These are phyloP conservation scores for Anas acuta DNA, from an alignment of 2,797 vertebrate species.

Conservation along the genomic window DNA sequence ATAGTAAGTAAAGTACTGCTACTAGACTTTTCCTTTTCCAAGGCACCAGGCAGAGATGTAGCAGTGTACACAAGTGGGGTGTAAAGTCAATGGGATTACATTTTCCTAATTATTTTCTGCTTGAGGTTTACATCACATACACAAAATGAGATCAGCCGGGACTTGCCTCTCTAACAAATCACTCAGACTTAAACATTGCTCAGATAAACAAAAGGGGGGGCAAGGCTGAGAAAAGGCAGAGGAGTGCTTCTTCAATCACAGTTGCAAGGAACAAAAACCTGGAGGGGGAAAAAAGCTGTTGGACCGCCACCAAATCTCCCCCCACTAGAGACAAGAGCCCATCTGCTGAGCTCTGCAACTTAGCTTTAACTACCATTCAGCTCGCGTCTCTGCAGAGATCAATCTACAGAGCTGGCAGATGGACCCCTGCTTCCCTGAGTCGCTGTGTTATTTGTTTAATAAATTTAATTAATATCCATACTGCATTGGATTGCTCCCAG, in stretches of 20 bases:
- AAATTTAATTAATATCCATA: conserved; percentile 94
- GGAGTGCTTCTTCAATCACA: conserved; percentile 80
- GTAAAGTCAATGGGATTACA: conserved; percentile 85
- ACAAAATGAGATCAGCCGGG: conserved; percentile 80
- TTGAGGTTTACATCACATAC: conserved; percentile 79
- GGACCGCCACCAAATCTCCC: conserved; percentile 86
- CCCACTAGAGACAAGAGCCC: conserved; percentile 86
- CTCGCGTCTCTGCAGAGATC: conserved; percentile 84
- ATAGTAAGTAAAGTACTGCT: conserved; percentile 8
- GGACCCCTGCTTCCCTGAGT: conserved; percentile 85
- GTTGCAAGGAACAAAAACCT: conserved; percentile 85
- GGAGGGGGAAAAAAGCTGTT: conserved; percentile 84
- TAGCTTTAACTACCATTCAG: conserved; percentile 84
- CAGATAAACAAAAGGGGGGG: conserved; percentile 80
- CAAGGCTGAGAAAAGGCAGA: conserved; percentile 82
- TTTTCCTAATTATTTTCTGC: conserved; percentile 85
- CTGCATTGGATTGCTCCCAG: conserved; percentile 83
- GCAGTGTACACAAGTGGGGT: conserved; percentile 74
- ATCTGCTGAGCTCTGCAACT: conserved; percentile 89
- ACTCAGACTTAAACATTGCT: conserved; percentile 84
- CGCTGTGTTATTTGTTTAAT: conserved; percentile 92
- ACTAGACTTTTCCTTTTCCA: conserved; percentile 35
- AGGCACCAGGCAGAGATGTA: conserved; percentile 61
- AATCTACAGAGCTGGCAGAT: conserved; percentile 86
- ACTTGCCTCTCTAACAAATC: conserved; percentile 81